Evolutionary conservation across 2,888 invertebrate species (phyloP).

Genomic region (Macrosoma leucophasiata): DNA sequence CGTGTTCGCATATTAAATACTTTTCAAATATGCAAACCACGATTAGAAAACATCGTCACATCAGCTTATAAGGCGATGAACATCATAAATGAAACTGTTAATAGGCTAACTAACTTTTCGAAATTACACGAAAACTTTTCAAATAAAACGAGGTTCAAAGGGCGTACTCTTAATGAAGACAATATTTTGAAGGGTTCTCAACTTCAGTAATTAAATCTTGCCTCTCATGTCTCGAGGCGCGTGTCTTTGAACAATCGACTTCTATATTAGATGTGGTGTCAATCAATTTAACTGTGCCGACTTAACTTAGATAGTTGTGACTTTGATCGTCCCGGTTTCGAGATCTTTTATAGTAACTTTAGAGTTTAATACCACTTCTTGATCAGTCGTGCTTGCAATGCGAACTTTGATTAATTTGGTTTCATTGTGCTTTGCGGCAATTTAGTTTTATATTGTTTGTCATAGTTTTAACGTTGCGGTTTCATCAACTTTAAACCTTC

Average conservation of each 20-base stretch:
- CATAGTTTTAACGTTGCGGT: too few relatives aligned
- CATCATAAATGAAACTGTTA: constrained; percentile 48
- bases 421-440: too few relatives aligned
- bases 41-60: constrained; percentile 21
- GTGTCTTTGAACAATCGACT: constrained; percentile 40
- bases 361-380: too few relatives aligned
- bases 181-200: constrained; percentile 55
- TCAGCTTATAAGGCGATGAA: constrained; percentile 33
- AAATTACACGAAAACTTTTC: constrained; percentile 67
- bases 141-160: constrained; percentile 66
- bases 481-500: too few relatives aligned
- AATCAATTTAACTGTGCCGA: constrained; percentile 37
- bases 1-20: too few relatives aligned
- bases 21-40: constrained; percentile 1
- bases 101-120: constrained; percentile 57
- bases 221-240: constrained; percentile 41
- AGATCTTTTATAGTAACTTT: constrained; percentile 9
- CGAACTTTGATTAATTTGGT: too few relatives aligned
- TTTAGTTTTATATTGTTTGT: too few relatives aligned
- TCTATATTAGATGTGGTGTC: constrained; percentile 46
- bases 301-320: constrained; percentile 14
- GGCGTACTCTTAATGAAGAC: constrained; percentile 63
- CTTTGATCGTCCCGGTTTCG: constrained; percentile 2
- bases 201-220: constrained; percentile 62
- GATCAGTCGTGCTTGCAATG: too few relatives aligned